Base-by-base conservation (phyloP, 2,888 invertebrate genomes). In the Metallyticus violacea region DNA sequence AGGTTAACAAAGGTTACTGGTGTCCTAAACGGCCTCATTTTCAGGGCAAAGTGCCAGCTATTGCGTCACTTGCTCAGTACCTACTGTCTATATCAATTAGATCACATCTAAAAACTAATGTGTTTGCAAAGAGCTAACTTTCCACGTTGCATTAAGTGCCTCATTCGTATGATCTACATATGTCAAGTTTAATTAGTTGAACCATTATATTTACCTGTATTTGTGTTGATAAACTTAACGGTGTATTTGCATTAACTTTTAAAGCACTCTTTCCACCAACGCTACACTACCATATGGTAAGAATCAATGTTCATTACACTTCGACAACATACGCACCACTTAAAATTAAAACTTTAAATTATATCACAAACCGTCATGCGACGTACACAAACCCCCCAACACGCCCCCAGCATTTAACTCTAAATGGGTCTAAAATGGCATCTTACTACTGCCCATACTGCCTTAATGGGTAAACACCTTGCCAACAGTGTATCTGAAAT, bases 1-100 rank as follows among this genome's bases (percentile, higher is more conserved):
- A 83, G 83, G 83, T 83, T 83, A 83, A 83, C 77, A 83, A 28
- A 28, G 83, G 83, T 77, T 77, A 77, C 28, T n/a, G 29, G 28
- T 77, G 77, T 83, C 83, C 77, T 40, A 40, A 81, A 81, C 62
- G 77, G 77, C 27, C 83, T 28, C 76, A 28, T 77, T 77, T 83
- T 77, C 2, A 28, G 2, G 83, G 83, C 83, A 83, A 28, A 28
- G 9, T 77, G 83, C 83, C 83, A 83, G 77, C 28, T 77, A 26
- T 83, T 83, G 28, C 83, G 83, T 77, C 77, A 83, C 83, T 62
- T 62, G 40, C 2, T 62, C 40, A 15, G 1, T 15, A 15, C 40
- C 22, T 9, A 62, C 40, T 15, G 22, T 22, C n/a, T n/a, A 62
- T 62, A 62, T 6, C 9, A 62, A 62, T 62, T 0, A 62, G 40